Conservation (phyloP, 2,888 invertebrate species). For the Tetragonula carbonaria region DNA sequence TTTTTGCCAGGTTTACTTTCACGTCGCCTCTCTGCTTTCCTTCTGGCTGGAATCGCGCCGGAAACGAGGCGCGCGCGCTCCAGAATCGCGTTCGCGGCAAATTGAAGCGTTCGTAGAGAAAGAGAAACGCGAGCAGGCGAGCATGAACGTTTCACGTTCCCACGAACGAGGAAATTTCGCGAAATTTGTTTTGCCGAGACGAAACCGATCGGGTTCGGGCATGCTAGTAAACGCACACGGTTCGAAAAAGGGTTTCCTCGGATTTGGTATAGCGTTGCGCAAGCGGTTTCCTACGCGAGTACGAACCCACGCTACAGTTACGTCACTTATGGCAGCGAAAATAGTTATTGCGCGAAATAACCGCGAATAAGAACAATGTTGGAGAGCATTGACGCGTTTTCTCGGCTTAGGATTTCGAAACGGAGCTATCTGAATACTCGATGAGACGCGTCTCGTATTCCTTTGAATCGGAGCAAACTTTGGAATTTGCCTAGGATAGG, state of each 20-base stretch:
- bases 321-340: slow-evolving; percentile 30
- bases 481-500: background rate
- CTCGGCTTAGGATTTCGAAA: background rate
- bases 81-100: slow-evolving; percentile 30
- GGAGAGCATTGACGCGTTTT: slow-evolving; percentile 39
- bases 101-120: slow-evolving; percentile 44
- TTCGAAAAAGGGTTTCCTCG: slow-evolving; percentile 20
- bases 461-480: too few relatives aligned
- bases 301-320: slow-evolving; percentile 52
- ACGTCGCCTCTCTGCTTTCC: slow-evolving; percentile 68
- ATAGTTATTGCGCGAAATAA: slow-evolving; percentile 52
- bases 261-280: slow-evolving; percentile 56
- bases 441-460: background rate
- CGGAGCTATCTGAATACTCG: background rate
- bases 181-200: background rate
- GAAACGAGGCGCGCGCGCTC: slow-evolving; percentile 27
- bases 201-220: too few relatives aligned
- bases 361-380: slow-evolving; percentile 59
- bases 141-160: background rate
- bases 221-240: background rate
- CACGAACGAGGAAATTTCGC: background rate
- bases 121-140: background rate
- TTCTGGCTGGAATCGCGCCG: slow-evolving; percentile 27
- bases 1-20: slow-evolving; percentile 70
- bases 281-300: slow-evolving; percentile 45